A percentile compares a stretch with the other conserved stretches of the same genome.
These are phyloP conservation scores for Archilochus colubris DNA, from an alignment of 2,113 vertebrate genomes.

Conservation along the genomic window DNA sequence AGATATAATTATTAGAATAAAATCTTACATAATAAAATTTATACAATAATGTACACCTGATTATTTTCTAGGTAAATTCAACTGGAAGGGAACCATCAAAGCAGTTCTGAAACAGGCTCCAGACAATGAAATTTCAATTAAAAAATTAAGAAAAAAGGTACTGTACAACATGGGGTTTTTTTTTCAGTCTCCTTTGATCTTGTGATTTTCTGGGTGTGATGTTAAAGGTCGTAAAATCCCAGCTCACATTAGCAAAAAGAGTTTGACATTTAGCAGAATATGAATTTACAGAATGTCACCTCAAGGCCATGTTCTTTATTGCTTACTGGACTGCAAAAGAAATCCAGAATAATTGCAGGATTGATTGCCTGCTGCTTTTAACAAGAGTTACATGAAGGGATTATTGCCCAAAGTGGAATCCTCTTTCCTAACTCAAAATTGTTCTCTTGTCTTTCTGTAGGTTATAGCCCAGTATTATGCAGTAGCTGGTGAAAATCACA, in stretches of 20 bases:
- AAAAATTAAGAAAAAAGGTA: slow-evolving; percentile 96
- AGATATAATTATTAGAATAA: too few species aligned
- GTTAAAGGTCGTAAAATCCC: neutral
- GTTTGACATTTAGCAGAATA: neutral
- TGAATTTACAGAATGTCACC: neutral
- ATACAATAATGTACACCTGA: neutral
- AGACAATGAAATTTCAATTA: slow-evolving; percentile 89
- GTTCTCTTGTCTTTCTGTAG: slow-evolving; percentile 71
- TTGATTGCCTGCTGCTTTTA: neutral
- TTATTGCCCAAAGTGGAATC: neutral
- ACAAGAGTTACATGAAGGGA: neutral
- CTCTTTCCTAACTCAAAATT: neutral
- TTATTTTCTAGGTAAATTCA: slow-evolving; percentile 87
- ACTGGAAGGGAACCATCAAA: slow-evolving; percentile 96
- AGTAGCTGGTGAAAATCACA: slow-evolving; percentile 75
- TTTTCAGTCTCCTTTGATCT: neutral
- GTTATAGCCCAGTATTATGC: slow-evolving; percentile 89
- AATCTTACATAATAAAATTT: too few species aligned
- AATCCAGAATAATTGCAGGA: neutral
- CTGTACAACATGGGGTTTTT: neutral
- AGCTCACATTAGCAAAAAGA: neutral
- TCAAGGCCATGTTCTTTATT: neutral
- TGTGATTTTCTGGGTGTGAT: neutral
- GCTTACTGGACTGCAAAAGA: neutral
- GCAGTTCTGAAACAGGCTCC: slow-evolving; percentile 85